Conservation (phyloP, 37 sponge, comb jelly and placozoan genomes). For the Diacarnus erythraeanus region DNA sequence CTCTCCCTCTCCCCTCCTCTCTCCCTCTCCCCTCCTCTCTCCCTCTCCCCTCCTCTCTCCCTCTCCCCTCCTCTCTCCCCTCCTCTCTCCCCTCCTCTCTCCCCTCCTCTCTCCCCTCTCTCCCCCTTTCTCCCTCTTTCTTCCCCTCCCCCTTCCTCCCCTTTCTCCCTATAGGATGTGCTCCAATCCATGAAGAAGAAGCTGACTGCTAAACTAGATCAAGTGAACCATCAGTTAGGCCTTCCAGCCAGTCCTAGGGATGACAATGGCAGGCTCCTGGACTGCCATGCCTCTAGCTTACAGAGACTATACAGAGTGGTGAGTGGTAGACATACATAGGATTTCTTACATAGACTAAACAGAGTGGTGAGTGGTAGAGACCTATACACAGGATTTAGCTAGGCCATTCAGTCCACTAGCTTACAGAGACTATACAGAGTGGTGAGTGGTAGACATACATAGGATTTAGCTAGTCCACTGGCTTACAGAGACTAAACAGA, state of each 20-base stretch:
- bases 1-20: constrained; percentile 4
- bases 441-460: constrained; percentile 33
- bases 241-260: constrained; percentile 35
- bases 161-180: constrained; percentile 22
- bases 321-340: too few species aligned
- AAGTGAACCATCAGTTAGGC: constrained; percentile 30
- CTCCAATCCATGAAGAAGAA: constrained; percentile 50
- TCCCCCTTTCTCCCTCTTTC: not conserved
- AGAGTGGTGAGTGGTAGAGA: too few species aligned
- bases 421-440: constrained; percentile 22
- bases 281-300: constrained; percentile 5
- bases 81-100: not conserved
- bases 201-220: constrained; percentile 57
- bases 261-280: constrained; percentile 10
- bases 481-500: too few species aligned
- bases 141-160: not conserved
- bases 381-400: too few species aligned
- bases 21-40: not conserved
- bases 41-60: not conserved
- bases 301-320: constrained; percentile 38
- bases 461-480: not conserved
- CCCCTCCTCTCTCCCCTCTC: not conserved
- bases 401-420: constrained; percentile 2
- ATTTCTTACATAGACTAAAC: too few species aligned
- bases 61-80: not conserved